These are phyloP conservation scores for Pseudoatta argentina DNA, from an alignment of 1,140 invertebrate genomes.

Conservation along the genomic window DNA sequence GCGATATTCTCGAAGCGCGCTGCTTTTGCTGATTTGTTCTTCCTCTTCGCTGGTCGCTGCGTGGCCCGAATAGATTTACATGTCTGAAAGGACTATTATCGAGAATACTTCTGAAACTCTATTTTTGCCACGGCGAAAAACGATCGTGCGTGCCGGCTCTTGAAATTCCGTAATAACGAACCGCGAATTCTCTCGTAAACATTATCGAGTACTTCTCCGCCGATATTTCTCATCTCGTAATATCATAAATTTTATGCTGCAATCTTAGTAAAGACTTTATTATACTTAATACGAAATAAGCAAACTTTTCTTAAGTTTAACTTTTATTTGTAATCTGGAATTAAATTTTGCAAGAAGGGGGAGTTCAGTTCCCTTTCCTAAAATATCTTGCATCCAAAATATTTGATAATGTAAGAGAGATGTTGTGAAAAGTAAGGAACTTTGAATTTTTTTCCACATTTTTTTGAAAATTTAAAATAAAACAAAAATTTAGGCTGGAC, in stretches of 20 bases:
- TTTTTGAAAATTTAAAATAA: too few species aligned
- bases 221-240: slow-evolving; percentile 5
- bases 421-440: too few species aligned
- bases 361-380: too few species aligned
- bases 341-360: too few species aligned
- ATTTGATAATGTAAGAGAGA: too few species aligned
- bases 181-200: not conserved
- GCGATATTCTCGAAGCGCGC: slow-evolving; percentile 47
- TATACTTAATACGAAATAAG: not conserved
- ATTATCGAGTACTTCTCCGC: not conserved
- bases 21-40: slow-evolving; percentile 32
- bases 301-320: not conserved
- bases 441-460: too few species aligned
- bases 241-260: not conserved
- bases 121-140: slow-evolving; percentile 34
- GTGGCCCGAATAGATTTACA: slow-evolving; percentile 74
- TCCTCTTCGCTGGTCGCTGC: slow-evolving; percentile 25
- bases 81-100: slow-evolving; percentile 73
- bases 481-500: too few species aligned
- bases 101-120: slow-evolving; percentile 44
- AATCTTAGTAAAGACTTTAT: not conserved
- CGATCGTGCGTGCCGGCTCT: slow-evolving; percentile 45
- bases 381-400: too few species aligned
- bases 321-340: too few species aligned
- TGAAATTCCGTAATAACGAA: slow-evolving; percentile 29